Conservation (phyloP, 2,888 invertebrate species). For the Pyrrhosoma nymphula region DNA sequence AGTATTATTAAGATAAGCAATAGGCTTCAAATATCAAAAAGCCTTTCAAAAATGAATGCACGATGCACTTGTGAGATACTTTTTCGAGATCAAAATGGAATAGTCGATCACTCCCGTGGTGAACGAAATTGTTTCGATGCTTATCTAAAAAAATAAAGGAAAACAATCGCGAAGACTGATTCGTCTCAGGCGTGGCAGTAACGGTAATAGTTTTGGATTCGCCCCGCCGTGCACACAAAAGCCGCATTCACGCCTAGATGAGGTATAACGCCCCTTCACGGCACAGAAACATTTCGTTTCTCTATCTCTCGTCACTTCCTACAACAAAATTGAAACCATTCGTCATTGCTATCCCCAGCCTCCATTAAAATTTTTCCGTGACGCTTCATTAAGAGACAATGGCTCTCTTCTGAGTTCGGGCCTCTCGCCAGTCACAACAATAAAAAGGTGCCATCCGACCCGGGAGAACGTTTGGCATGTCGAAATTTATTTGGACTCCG, state of each 20-base stretch:
- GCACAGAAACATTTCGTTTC: background rate
- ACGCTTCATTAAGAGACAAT: conserved; percentile 23
- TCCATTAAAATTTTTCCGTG: background rate
- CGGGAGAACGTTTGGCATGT: background rate
- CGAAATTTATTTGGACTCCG: conserved; percentile 34
- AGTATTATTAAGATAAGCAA: too few relatives aligned
- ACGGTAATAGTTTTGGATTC: background rate
- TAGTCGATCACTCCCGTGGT: background rate
- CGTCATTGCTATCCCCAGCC: conserved; percentile 36
- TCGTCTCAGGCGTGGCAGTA: background rate
- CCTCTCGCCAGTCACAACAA: background rate
- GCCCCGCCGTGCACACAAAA: background rate
- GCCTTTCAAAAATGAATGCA: too few relatives aligned
- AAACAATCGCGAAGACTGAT: background rate
- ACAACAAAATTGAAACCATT: conserved; percentile 15
- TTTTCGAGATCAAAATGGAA: too few relatives aligned
- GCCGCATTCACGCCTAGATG: background rate
- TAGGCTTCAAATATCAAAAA: too few relatives aligned
- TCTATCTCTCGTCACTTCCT: background rate
- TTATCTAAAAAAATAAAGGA: background rate
- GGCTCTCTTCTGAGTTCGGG: background rate
- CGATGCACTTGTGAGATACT: too few relatives aligned
- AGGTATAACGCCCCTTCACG: background rate
- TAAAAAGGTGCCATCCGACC: background rate
- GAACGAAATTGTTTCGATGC: background rate